Percentiles rank a stretch among this genome's conserved stretches.
Conservation (phyloP, 2,888 invertebrate genomes). For the Hypselothyrea guttata region DNA sequence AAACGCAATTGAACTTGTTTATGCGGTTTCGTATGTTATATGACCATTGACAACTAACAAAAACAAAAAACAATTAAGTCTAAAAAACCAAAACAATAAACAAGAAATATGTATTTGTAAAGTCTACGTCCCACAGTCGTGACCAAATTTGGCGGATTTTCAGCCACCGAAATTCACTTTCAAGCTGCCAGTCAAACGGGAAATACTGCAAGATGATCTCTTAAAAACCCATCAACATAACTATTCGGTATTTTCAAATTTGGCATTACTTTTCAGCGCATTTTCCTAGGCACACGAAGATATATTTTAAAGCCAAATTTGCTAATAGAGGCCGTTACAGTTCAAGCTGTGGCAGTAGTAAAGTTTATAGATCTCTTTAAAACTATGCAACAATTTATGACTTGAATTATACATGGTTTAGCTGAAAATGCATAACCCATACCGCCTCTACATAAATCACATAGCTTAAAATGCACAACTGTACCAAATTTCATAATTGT, state of each 20-base stretch:
- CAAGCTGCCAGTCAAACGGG: conserved; percentile 50
- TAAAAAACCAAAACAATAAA: conserved; percentile 19
- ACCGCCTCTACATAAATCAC: too few relatives aligned
- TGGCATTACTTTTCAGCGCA: too few relatives aligned
- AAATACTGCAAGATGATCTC: conserved; percentile 32
- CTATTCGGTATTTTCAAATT: conserved; percentile 11
- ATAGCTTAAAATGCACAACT: too few relatives aligned
- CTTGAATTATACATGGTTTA: too few relatives aligned
- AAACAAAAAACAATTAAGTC: conserved; percentile 11
- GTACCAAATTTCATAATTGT: too few relatives aligned
- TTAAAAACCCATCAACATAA: conserved; percentile 17
- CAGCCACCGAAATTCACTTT: conserved; percentile 62
- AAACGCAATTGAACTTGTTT: conserved; percentile 69
- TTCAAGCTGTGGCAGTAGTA: background rate
- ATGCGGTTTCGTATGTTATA: conserved; percentile 30
- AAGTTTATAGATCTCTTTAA: too few relatives aligned
- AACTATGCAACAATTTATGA: too few relatives aligned
- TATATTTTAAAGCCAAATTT: too few relatives aligned
- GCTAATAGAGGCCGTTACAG: too few relatives aligned
- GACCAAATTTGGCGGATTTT: conserved; percentile 59
- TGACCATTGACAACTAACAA: conserved; percentile 18
- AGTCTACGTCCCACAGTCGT: conserved; percentile 35
- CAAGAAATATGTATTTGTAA: conserved; percentile 26
- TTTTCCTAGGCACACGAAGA: too few relatives aligned
- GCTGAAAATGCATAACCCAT: too few relatives aligned